phyloP scores from a whole-genome alignment of 1,140 invertebrate genomes.

The Antheraea mylitta region DNA sequence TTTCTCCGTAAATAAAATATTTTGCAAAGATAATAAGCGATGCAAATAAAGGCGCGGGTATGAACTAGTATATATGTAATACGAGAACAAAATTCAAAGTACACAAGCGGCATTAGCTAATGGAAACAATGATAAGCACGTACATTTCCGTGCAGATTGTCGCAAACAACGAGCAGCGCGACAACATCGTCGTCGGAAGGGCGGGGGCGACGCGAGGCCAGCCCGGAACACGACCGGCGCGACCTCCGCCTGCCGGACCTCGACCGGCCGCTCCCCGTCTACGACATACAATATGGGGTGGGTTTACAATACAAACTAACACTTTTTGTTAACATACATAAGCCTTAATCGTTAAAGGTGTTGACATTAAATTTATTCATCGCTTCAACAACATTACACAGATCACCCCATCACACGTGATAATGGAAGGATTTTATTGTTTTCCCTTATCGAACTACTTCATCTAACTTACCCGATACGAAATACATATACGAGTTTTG shows the following conservation, averaged over 20 bases:
- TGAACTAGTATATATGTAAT: too few relatives aligned
- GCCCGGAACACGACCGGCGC: constrained; percentile 52
- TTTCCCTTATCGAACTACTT: too few relatives aligned
- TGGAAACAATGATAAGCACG: not conserved
- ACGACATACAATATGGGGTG: constrained; percentile 81
- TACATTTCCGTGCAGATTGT: constrained; percentile 67
- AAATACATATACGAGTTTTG: too few relatives aligned
- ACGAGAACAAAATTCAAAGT: not conserved
- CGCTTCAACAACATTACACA: too few relatives aligned
- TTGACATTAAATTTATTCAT: too few relatives aligned
- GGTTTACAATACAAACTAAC: constrained; percentile 4
- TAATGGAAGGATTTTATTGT: too few relatives aligned
- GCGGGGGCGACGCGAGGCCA: constrained; percentile 57
- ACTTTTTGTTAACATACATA: too few relatives aligned
- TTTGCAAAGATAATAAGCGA: too few relatives aligned
- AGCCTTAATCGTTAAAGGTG: not conserved
- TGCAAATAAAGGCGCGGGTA: too few relatives aligned
- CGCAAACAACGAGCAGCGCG: constrained; percentile 80
- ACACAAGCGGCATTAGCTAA: not conserved
- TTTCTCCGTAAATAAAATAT: too few relatives aligned
- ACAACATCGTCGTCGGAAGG: constrained; percentile 74
- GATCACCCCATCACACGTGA: too few relatives aligned
- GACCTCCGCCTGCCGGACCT: constrained; percentile 64
- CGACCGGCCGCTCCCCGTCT: constrained; percentile 70
- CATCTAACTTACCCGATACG: too few relatives aligned